Percentiles rank a stretch among this genome's conserved stretches.
These are phyloP conservation scores for Schizaphis graminum DNA, from an alignment of 2,888 invertebrate genomes.

Conservation along the genomic window DNA sequence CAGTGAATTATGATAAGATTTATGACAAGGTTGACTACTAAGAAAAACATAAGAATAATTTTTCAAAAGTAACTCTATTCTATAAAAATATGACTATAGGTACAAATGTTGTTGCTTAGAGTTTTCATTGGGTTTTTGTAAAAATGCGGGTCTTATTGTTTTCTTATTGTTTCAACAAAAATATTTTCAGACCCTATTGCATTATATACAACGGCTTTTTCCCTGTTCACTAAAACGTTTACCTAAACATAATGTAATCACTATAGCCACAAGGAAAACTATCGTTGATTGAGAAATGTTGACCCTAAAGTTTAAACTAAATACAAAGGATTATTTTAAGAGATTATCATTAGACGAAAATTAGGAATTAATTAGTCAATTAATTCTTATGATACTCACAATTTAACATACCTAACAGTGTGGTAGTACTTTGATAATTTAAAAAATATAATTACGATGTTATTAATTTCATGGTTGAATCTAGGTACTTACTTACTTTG, in stretches of 20 bases:
- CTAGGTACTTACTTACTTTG: not conserved
- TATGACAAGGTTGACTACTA: not conserved
- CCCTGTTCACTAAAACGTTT: not conserved
- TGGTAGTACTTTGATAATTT: not conserved
- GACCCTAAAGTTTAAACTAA: slow-evolving; percentile 20
- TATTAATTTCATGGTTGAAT: not conserved
- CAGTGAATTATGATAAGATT: slow-evolving; percentile 22
- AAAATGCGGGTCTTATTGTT: not conserved
- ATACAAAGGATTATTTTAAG: not conserved
- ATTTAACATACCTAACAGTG: not conserved
- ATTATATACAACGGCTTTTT: not conserved
- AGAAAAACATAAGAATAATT: not conserved
- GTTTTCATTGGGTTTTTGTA: not conserved
- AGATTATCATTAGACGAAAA: too few species aligned
- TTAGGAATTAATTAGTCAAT: not conserved
- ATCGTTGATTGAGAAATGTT: not conserved
- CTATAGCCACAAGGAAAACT: not conserved
- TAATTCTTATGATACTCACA: not conserved
- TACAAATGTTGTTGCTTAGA: not conserved
- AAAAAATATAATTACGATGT: not conserved
- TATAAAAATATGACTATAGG: not conserved
- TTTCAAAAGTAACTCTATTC: not conserved
- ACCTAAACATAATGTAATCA: not conserved
- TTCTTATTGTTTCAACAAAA: not conserved
- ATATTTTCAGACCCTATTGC: not conserved